phyloP scores from a whole-genome alignment of 2,797 vertebrate species.

The Neostethus bicornis region DNA sequence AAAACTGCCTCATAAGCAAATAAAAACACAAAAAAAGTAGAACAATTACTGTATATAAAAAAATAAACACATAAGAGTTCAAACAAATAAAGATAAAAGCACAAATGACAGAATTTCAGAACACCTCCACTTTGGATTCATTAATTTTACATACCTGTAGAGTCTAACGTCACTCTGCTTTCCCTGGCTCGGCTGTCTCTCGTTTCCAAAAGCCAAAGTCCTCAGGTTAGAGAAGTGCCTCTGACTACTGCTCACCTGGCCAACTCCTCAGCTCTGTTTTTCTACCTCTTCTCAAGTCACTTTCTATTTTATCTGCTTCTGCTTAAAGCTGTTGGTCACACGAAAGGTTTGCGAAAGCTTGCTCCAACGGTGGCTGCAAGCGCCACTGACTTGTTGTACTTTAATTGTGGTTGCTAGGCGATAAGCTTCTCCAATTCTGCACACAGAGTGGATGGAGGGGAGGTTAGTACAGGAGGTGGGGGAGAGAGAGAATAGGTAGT shows the following conservation, averaged over 20 bases:
- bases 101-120: slow-evolving; percentile 7
- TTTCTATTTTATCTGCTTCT: slow-evolving; percentile 32
- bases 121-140: slow-evolving; percentile 36
- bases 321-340: slow-evolving; percentile 52
- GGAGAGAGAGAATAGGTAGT: slow-evolving; percentile 49
- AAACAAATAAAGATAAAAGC: slow-evolving; percentile 2
- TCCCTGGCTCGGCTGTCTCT: slow-evolving; percentile 37
- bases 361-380: slow-evolving; percentile 67
- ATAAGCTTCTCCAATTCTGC: slow-evolving; percentile 84
- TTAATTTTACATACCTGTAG: slow-evolving; percentile 69
- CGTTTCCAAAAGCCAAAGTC: slow-evolving; percentile 37
- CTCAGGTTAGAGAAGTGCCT: slow-evolving; percentile 24
- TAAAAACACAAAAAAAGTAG: slow-evolving; percentile 3
- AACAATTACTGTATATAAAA: background rate
- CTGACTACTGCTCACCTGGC: slow-evolving; percentile 66
- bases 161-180: slow-evolving; percentile 48
- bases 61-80: slow-evolving; percentile 9
- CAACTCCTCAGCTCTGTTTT: slow-evolving; percentile 40
- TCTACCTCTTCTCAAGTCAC: slow-evolving; percentile 19
- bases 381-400: slow-evolving; percentile 82
- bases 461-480: slow-evolving; percentile 43
- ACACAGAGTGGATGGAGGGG: slow-evolving; percentile 66
- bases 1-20: slow-evolving; percentile 22
- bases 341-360: slow-evolving; percentile 63
- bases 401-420: slow-evolving; percentile 86